phyloP scores from a whole-genome alignment of 64 coral and sea anemone genomes.

The Catalaphyllia jardinei region DNA sequence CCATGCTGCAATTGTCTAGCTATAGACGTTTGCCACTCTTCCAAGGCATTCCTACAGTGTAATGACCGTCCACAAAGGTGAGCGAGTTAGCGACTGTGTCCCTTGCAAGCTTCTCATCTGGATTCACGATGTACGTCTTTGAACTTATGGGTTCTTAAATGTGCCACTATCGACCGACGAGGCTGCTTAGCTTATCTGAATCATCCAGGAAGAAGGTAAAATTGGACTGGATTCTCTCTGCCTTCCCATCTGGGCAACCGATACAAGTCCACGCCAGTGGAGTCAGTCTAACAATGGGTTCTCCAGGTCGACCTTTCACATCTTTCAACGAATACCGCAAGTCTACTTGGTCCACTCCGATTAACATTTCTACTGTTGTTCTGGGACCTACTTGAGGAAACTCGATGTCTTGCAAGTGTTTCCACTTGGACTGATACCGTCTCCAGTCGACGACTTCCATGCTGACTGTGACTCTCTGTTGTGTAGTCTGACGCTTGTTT shows the following conservation, averaged over 20 bases:
- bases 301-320: conserved; percentile 37
- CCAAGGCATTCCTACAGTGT: too few species aligned
- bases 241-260: conserved; percentile 41
- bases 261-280: conserved; percentile 57
- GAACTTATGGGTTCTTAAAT: conserved; percentile 34
- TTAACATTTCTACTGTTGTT: neutral
- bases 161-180: conserved; percentile 59
- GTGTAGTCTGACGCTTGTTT: conserved; percentile 32
- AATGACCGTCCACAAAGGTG: too few species aligned
- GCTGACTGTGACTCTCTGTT: conserved; percentile 50
- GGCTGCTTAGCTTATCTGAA: conserved; percentile 36
- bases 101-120: too few species aligned
- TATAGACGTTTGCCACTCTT: too few species aligned
- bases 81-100: too few species aligned
- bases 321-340: conserved; percentile 53
- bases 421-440: conserved; percentile 40
- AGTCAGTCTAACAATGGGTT: conserved; percentile 37
- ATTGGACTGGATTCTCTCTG: conserved; percentile 8
- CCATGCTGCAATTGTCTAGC: too few species aligned
- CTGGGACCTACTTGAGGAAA: conserved; percentile 13
- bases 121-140: conserved; percentile 5
- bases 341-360: conserved; percentile 51
- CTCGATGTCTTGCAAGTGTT: conserved; percentile 27
- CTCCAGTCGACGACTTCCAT: conserved; percentile 64
- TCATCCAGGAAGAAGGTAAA: conserved; percentile 6